These are phyloP conservation scores for Calephelis nemesis DNA, from an alignment of 1,140 invertebrate species.

Conservation along the genomic window DNA sequence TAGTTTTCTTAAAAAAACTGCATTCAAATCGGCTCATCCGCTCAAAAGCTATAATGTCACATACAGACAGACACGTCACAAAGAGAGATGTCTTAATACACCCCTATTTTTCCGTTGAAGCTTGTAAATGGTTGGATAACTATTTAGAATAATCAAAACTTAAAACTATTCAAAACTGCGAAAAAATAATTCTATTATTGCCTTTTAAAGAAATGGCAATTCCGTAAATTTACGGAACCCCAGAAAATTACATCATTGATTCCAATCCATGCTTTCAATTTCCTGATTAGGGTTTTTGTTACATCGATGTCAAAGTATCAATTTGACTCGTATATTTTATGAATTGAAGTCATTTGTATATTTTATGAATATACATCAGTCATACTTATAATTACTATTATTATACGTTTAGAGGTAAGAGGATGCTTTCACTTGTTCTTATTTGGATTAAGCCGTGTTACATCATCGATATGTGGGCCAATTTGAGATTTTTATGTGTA, in stretches of 20 bases:
- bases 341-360: not conserved
- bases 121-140: too few species aligned
- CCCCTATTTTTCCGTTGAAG: too few species aligned
- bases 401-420: not conserved
- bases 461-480: not conserved
- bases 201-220: too few species aligned
- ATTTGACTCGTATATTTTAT: slow-evolving; percentile 9
- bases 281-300: slow-evolving; percentile 6
- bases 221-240: not conserved
- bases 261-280: slow-evolving; percentile 3
- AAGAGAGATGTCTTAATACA: too few species aligned
- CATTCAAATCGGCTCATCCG: not conserved
- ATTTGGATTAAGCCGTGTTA: not conserved
- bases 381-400: not conserved
- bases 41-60: not conserved
- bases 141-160: too few species aligned
- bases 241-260: slow-evolving; percentile 4
- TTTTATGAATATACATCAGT: slow-evolving; percentile 1
- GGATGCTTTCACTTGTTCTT: slow-evolving; percentile 9
- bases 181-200: too few species aligned
- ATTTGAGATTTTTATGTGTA: too few species aligned
- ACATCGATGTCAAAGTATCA: not conserved
- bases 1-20: too few species aligned
- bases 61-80: not conserved
- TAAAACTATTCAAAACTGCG: too few species aligned